These are phyloP conservation scores for Felis chaus DNA, from an alignment of 2,113 vertebrate species.

Conservation along the genomic window DNA sequence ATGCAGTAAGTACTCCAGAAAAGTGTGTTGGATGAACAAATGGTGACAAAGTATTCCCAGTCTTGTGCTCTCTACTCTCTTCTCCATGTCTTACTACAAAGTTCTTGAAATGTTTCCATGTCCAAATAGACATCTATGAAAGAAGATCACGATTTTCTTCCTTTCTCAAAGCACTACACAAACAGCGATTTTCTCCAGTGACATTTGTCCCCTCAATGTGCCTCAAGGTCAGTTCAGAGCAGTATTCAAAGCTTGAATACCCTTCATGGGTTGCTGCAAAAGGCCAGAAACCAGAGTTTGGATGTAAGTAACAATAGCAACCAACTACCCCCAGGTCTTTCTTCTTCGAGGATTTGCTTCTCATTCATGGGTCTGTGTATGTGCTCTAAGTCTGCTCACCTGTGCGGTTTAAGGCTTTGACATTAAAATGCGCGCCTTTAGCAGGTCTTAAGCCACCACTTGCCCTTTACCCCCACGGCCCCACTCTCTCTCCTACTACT, in stretches of 20 bases:
- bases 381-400: not conserved
- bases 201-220: not conserved
- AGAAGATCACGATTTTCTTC: not conserved
- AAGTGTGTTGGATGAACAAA: not conserved
- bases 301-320: not conserved
- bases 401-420: not conserved
- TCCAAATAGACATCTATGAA: not conserved
- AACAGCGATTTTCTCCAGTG: not conserved
- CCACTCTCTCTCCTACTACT: not conserved
- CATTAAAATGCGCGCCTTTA: not conserved
- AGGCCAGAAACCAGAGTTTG: not conserved
- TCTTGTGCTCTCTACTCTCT: not conserved
- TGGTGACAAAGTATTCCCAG: not conserved
- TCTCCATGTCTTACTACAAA: not conserved
- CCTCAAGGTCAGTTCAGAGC: constrained; percentile 12
- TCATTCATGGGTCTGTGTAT: not conserved
- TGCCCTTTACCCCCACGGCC: rapidly evolving
- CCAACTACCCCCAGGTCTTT: not conserved
- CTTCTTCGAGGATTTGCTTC: not conserved
- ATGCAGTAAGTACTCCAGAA: not conserved
- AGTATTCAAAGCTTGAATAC: not conserved
- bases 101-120: not conserved
- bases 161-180: constrained; percentile 17
- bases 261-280: not conserved
- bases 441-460: not conserved